Evolutionary conservation across 2,888 invertebrate species (phyloP).

Genomic region (Himalopsyche anomala): DNA sequence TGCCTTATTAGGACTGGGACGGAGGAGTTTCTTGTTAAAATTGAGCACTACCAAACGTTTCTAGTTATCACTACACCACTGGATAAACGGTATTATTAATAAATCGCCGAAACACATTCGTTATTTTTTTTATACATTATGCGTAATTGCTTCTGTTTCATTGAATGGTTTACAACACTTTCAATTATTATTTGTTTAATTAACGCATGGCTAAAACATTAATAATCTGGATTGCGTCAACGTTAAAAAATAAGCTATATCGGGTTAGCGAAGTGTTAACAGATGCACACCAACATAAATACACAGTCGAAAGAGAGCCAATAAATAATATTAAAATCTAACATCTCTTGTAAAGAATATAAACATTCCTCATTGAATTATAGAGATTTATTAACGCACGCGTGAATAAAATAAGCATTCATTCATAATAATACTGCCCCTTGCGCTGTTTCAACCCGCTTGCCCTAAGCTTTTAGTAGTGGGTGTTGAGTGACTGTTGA

Average conservation of each 20-base stretch:
- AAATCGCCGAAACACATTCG: no score
- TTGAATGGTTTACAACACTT: no score
- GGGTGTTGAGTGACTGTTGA: not conserved
- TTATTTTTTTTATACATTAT: no score
- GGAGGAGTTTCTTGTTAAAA: no score
- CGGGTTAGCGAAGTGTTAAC: not conserved
- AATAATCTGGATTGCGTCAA: not conserved
- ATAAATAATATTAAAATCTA: constrained; percentile 20
- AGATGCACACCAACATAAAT: not conserved
- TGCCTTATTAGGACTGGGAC: no score
- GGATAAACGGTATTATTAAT: no score
- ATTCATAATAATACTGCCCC: constrained; percentile 15
- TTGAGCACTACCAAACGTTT: no score
- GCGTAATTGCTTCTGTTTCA: no score
- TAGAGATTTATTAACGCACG: constrained; percentile 20
- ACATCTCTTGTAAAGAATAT: constrained; percentile 8
- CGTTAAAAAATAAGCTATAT: not conserved
- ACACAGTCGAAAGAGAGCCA: not conserved
- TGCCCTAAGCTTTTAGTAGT: not conserved
- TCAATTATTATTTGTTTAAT: no score
- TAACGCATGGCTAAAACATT: no score
- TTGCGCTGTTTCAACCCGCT: not conserved
- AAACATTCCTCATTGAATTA: constrained; percentile 44
- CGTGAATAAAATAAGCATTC: constrained; percentile 19
- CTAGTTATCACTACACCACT: no score